These are phyloP conservation scores for Lepus townsendii DNA, from an alignment of 2,797 vertebrate genomes.

Conservation along the genomic window DNA sequence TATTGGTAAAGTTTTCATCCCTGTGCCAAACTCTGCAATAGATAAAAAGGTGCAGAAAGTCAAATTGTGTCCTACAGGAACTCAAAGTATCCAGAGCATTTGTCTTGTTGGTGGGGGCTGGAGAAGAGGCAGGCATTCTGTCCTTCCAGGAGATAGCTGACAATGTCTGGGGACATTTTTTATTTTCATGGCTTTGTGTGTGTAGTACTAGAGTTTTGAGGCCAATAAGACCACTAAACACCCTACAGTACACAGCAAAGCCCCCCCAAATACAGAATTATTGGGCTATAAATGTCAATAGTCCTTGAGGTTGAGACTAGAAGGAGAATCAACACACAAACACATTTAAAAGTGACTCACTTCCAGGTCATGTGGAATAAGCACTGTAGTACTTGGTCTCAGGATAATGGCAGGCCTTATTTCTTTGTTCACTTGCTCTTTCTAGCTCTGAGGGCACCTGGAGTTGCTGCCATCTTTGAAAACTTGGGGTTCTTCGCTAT, in stretches of 20 bases:
- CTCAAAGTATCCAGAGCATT: not conserved
- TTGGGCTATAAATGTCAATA: not conserved
- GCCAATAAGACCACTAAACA: not conserved
- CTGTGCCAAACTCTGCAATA: not conserved
- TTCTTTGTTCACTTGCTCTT: not conserved
- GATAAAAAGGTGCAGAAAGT: not conserved
- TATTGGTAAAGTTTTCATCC: not conserved
- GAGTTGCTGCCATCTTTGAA: slow-evolving; percentile 18
- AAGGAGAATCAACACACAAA: slow-evolving; percentile 34
- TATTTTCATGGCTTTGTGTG: not conserved
- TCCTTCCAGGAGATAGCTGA: not conserved
- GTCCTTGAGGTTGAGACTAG: not conserved
- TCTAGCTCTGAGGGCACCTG: not conserved
- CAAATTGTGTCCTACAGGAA: not conserved
- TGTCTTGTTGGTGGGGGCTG: not conserved
- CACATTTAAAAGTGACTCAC: not conserved
- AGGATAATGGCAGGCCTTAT: rapidly evolving
- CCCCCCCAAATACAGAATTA: not conserved
- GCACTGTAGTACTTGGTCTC: not conserved
- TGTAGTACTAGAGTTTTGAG: not conserved
- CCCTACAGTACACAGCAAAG: not conserved
- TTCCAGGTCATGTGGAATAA: not conserved
- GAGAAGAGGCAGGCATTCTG: not conserved
- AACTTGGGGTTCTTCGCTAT: not conserved
- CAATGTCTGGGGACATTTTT: not conserved